Evolutionary conservation across 2,113 vertebrate genomes (phyloP).

Genomic region (Proterorhinus semilunaris): DNA sequence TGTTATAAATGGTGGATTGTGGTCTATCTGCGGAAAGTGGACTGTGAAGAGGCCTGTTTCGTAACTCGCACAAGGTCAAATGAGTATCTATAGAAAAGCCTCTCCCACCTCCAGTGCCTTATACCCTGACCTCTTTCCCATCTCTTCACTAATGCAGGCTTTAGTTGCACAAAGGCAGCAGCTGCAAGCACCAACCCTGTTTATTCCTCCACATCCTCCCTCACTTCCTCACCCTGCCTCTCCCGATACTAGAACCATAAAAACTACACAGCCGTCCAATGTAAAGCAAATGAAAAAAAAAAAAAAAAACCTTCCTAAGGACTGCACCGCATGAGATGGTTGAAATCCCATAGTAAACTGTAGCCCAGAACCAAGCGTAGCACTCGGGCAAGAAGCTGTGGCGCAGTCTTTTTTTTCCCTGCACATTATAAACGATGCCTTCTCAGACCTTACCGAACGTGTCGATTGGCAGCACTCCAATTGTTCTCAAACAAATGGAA

Average conservation of each 20-base stretch:
- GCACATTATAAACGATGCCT: constrained; percentile 45
- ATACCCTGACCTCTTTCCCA: constrained; percentile 47
- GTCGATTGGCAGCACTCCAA: constrained; percentile 12
- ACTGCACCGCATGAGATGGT: constrained; percentile 59
- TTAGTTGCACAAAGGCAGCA: constrained; percentile 62
- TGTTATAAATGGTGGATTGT: neutral
- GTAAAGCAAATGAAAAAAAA: constrained; percentile 66
- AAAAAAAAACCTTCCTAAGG: constrained; percentile 67
- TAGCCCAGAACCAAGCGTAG: constrained; percentile 64
- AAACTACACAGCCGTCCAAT: constrained; percentile 73
- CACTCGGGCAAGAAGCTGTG: constrained; percentile 46
- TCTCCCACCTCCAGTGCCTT: constrained; percentile 30
- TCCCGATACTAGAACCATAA: constrained; percentile 56
- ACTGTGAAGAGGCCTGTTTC: constrained; percentile 24
- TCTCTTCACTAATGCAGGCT: constrained; percentile 51
- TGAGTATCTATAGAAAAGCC: constrained; percentile 32
- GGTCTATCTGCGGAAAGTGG: neutral
- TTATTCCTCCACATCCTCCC: constrained; percentile 44
- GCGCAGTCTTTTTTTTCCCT: constrained; percentile 48
- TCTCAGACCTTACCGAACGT: constrained; percentile 36
- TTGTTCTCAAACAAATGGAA: constrained; percentile 25
- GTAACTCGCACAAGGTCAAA: constrained; percentile 31
- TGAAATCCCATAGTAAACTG: constrained; percentile 64
- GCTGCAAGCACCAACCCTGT: constrained; percentile 55
- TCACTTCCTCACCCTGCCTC: constrained; percentile 40